Evolutionary conservation across 2,113 vertebrate species (phyloP).

Genomic region (Nothobranchius kuhntae): DNA sequence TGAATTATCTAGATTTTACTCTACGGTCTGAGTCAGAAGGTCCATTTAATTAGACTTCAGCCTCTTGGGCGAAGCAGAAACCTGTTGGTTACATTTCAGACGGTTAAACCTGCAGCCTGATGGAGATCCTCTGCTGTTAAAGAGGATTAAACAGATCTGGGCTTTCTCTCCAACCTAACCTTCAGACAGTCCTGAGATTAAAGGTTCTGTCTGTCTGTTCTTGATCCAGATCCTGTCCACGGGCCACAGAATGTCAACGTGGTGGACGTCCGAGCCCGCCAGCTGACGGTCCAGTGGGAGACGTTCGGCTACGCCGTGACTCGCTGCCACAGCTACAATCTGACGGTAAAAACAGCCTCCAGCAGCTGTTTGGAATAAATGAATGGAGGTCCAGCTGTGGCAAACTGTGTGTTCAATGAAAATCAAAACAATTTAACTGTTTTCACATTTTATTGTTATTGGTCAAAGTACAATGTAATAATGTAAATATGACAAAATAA

Average conservation of each 20-base stretch:
- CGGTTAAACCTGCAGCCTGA: background rate
- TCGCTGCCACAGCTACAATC: constrained; percentile 97
- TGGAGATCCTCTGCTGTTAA: background rate
- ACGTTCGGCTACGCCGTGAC: constrained; percentile 94
- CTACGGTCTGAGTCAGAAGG: no score
- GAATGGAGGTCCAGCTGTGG: no score
- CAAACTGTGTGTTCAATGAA: no score
- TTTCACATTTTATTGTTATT: no score
- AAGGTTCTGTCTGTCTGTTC: background rate
- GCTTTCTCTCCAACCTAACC: background rate
- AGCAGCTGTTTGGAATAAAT: background rate
- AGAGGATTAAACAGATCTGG: background rate
- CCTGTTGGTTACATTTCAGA: background rate
- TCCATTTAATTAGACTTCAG: no score
- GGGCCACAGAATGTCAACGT: constrained; percentile 93
- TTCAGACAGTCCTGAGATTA: background rate
- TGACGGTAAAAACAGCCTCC: constrained; percentile 76
- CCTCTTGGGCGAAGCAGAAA: background rate
- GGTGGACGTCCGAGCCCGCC: constrained; percentile 91
- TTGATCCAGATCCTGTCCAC: constrained; percentile 88
- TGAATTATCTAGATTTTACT: no score
- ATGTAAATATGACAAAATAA: no score
- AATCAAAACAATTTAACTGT: no score
- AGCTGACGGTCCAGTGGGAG: constrained; percentile 96
- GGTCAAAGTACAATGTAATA: no score